Evolutionary conservation across 2,113 vertebrate genomes (phyloP), one percentile per base, ranked within the genome.

Genomic region (Hiodon tergisus): DNA sequence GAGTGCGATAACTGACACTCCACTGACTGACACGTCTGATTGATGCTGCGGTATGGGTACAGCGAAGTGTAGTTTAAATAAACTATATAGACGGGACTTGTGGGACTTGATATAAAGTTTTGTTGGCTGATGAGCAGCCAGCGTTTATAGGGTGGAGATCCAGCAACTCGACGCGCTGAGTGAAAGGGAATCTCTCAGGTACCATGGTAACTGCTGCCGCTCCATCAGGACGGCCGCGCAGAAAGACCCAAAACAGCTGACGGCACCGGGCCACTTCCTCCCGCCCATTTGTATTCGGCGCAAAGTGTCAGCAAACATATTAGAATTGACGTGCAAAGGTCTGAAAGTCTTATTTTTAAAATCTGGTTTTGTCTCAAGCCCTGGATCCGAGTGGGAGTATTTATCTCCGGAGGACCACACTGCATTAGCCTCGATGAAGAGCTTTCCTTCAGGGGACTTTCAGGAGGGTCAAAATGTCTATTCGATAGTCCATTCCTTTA

Each of bases 301-400:
- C 60, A 48, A 65, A 31, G 31, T 46, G 47, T 31, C 50, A 9
- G 53, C 51, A n/a, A 52, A n/a, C 9, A 57, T 46, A 71, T 71
- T 6, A 2, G 60, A 46, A 58, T 11, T 71, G 68, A 76, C 75
- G 50, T 57, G 50, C 58, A 71, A 71, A 66, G 68, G 61, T n/a
- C n/a, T 71, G 62, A 57, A 55, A 62, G 46, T 31, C 75, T 61
- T 71, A 5, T 68, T 65, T 71, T 63, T 55, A 63, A 31, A 31
- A 47, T 54, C 68, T 55, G 2, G 14, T 53, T 55, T 70, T 57
- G 11, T 6, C 14, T 51, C n/a, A 1, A 62, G 60, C 60, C n/a
- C 60, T 62, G 4, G 0, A 8, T 1, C 9, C 60, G 14, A 0
- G 9, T 16, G 14, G 67, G 46, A 31, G 31, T 31, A 31, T 31